Evolutionary conservation across 2,888 invertebrate genomes (phyloP), one percentile per base, ranked within the genome.

Genomic region (Oscheius sp.): DNA sequence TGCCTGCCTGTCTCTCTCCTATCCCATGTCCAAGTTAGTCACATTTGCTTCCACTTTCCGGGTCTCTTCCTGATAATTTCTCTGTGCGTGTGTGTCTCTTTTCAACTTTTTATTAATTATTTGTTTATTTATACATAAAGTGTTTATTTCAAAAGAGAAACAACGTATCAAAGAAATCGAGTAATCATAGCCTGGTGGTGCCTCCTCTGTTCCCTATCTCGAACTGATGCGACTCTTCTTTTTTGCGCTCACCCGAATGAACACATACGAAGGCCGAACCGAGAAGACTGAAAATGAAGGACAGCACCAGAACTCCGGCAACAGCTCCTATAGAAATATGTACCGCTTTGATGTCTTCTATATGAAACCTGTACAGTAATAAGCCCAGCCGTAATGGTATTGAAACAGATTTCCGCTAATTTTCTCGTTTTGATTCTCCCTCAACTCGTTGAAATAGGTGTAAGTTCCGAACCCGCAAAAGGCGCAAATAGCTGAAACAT

Each of bases 381-480:
- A 84, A 5, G 83, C 84, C 84, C 84, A 84, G 35, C 80, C 80
- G 65, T 80, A 84, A 57, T 84, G 82, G 60, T 79, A 80, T 82
- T 83, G 76, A 50, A 83, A 78, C 60, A 78, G 68, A 48, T 77
- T 76, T 63, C 81, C 83, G 42, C 73, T 68, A 9, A 77, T 75
- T n/a, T 76, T 59, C 58, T 84, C 84, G 35, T 72, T 78, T 66
- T 83, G 82, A 60, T 83, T 79, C 21, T 83, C 83, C n/a, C 79
- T 80, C 51, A 83, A 63, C 51, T 84, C 84, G 53, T 80, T 80
- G 70, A 74, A 78, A 51, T 82, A 84, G 0, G 83, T 84, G 74
- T 84, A 84, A 42, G 76, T 75, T 9, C 78, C 53, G 59, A 80
- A 84, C 48, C 80, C 84, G n/a, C 79, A 74, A 2, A 74, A 21